phyloP scores from a whole-genome alignment of 2,797 vertebrate species.

The Galaxias olidus region DNA sequence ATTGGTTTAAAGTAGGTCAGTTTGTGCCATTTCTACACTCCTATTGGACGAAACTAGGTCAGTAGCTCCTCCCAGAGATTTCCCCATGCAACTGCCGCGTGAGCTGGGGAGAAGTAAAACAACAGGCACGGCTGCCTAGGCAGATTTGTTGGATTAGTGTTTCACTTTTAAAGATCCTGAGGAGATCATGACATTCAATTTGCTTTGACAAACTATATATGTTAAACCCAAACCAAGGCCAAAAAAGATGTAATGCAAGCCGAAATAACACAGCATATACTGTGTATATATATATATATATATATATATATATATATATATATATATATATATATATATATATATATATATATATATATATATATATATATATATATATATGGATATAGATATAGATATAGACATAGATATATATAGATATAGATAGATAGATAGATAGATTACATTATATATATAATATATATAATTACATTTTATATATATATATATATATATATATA shows the following conservation, averaged over 20 bases:
- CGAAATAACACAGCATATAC: no score
- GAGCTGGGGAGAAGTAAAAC: constrained; percentile 52
- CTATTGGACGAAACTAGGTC: constrained; percentile 90
- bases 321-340: no score
- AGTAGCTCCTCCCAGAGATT: constrained; percentile 79
- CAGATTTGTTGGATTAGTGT: constrained; percentile 52
- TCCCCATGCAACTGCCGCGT: constrained; percentile 76
- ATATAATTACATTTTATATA: constrained; percentile 2
- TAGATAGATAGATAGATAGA: no score
- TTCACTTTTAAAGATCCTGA: constrained; percentile 28
- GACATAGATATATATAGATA: no score
- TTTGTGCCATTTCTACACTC: constrained; percentile 57
- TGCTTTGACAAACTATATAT: constrained; percentile 18
- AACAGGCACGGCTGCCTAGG: constrained; percentile 25
- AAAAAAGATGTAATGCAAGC: no score
- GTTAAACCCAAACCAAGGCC: no score
- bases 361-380: no score
- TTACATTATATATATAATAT: no score
- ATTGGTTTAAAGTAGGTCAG: constrained; percentile 86
- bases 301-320: no score
- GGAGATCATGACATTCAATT: constrained; percentile 29
- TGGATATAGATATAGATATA: no score
- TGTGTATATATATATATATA: no score
- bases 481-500: neutral
- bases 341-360: no score